Base-by-base conservation (phyloP, 2,113 vertebrate genomes). In the Sorex fumeus region DNA sequence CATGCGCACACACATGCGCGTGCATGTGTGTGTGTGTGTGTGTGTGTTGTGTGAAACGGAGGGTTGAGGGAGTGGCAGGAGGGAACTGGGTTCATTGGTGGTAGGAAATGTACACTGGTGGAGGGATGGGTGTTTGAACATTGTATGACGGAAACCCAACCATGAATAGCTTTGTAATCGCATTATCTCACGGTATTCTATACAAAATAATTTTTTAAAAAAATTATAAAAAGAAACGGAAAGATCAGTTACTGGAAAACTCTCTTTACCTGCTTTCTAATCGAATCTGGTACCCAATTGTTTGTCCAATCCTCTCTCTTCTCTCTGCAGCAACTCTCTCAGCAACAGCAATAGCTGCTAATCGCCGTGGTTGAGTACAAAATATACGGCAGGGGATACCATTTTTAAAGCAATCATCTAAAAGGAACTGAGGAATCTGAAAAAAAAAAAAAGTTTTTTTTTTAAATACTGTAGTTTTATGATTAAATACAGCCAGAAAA, bases 391-490 rank as follows among this genome's bases (percentile, higher is more conserved):
- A 99, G 2, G 99, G 98, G 66, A 97, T 98, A 81, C 98, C 97
- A 57, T 96, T 99, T 94, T 93, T 97, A 96, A 97, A 98, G 91
- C 98, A 98, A 72, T 99, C 98, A 8, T 99, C 99, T 96, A 99
- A 98, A 86, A 99, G 97, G 93, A 99, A 99, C 97, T 99, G 99
- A 78, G 99, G 99, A 77, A 99, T 99, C 99, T 99, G 97, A 18
- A 97, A 97, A 91, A 86, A 88, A 66, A 76, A 90, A 96, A 18
- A n/a, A n/a, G n/a, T n/a, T n/a, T n/a, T n/a, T n/a, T 57, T 57
- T 6, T 86, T 8, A 13, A 95, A 21, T 80, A 15, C 3, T 25
- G 81, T 57, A 85, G 89, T 78, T 67, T 23, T 47, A 89, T 75
- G 45, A 28, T 25, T 60, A 94, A 85, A 50, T 60, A 84, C 77